Percentiles rank a stretch among this genome's conserved stretches.
These are phyloP conservation scores for Tetramorium parvispinum DNA, from an alignment of 1,140 invertebrate genomes.

Conservation along the genomic window DNA sequence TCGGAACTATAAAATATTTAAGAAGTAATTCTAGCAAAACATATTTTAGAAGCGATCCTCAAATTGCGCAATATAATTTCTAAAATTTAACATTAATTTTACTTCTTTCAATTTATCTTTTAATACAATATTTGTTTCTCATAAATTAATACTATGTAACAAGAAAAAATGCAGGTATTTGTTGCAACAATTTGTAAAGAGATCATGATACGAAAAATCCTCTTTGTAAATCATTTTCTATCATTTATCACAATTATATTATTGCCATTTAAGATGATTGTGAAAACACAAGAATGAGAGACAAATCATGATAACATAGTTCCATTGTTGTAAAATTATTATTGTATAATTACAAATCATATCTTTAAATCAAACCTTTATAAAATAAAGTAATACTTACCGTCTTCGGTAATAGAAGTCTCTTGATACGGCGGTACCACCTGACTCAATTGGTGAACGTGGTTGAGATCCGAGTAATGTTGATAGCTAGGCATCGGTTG, in stretches of 20 bases:
- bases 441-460: slow-evolving; percentile 81
- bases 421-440: slow-evolving; percentile 80
- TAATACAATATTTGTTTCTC: neutral
- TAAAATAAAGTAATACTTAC: slow-evolving; percentile 64
- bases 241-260: neutral
- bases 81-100: neutral
- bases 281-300: neutral
- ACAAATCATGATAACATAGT: neutral
- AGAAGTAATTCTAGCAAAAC: neutral
- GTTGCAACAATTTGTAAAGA: neutral
- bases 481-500: slow-evolving; percentile 76
- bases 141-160: neutral
- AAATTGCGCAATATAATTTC: neutral
- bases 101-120: neutral
- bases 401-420: slow-evolving; percentile 79
- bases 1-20: neutral
- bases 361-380: neutral
- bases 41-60: neutral
- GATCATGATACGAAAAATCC: neutral
- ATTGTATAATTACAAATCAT: slow-evolving; percentile 63
- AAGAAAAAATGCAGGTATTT: neutral
- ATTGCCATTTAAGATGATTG: neutral
- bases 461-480: slow-evolving; percentile 79
- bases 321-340: slow-evolving; percentile 84
- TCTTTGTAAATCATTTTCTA: neutral